A percentile compares a stretch with the other conserved stretches of the same genome.
phyloP scores from a whole-genome alignment of 2,797 vertebrate genomes.

The Pygocentrus nattereri region DNA sequence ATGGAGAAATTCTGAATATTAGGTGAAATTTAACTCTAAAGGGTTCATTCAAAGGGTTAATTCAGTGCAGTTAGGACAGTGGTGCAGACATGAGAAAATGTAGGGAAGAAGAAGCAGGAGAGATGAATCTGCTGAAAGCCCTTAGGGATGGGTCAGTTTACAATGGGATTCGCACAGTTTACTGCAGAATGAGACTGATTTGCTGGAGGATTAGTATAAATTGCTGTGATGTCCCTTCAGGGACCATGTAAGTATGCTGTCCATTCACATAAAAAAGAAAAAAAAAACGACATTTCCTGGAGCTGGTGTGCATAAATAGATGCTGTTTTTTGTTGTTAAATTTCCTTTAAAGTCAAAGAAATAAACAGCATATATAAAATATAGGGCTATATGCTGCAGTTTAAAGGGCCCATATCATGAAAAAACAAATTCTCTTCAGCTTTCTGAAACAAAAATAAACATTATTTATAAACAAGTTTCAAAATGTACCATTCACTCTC shows the following conservation, averaged over 20 bases:
- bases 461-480: no score
- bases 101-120: background rate
- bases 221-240: conserved; percentile 50
- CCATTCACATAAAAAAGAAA: conserved; percentile 7
- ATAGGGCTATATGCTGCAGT: background rate
- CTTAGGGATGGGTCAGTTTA: conserved; percentile 44
- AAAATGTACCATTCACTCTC: no score
- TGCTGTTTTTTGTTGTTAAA: background rate
- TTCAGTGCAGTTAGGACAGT: background rate
- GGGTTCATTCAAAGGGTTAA: background rate
- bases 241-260: conserved; percentile 34
- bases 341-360: background rate
- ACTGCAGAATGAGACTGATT: conserved; percentile 50
- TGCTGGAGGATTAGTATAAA: conserved; percentile 57
- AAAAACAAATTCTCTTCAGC: no score
- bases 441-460: no score
- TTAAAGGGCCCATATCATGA: no score
- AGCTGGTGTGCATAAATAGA: background rate
- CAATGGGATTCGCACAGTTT: conserved; percentile 49
- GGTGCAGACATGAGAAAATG: background rate
- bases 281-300: background rate
- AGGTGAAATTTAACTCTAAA: no score
- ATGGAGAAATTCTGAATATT: no score
- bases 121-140: conserved; percentile 40
- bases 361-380: background rate